Base-by-base conservation (phyloP, 2,888 invertebrate species). In the Acanthacorydalis orientalis region DNA sequence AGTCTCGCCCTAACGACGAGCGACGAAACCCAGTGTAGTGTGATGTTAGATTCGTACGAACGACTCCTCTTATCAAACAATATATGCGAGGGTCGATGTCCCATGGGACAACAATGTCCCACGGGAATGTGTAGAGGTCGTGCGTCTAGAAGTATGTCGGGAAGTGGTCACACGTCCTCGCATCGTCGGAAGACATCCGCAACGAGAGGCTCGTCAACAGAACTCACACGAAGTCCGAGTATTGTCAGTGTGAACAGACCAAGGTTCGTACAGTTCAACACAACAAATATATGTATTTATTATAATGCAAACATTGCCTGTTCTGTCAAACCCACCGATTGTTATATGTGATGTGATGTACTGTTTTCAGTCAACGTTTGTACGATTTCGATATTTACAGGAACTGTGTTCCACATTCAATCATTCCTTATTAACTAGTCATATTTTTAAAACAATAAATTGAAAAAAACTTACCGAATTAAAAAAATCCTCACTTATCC, bases 51-150 rank as follows among this genome's bases (percentile, higher is more conserved):
- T 60, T 83, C 82, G 51, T 93, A 91, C 65, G 85, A 88, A 62
- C 82, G 83, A 51, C 73, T 88, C 64, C 69, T 89, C 46, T 76
- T 77, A 56, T 80, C 85, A 50, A 73, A 78, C 51, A 81, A 86
- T 57, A 84, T 90, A 52, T 90, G 90, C 67, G 89, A 90, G 64
- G 89, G 88, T 41, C 81, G 83, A 60, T 90, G 90, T 62, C 73
- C 81, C 4, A 77, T 87, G 70, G 87, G 87, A 42, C 77, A 85
- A 57, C 79, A 81, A 55, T 90, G 89, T 67, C 90, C 89, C 7
- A 87, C 88, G 56, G 89, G 89, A 67, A 73, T 75, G 38, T 77
- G 76, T 56, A 64, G 74, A 35, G 68, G 68, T 39, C 43, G 48
- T n/a, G 32, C 43, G 10, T 46, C 35, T 31, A 45, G 35, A 23